phyloP scores from a whole-genome alignment of 2,888 invertebrate genomes.

The Helicoverpa assulta region DNA sequence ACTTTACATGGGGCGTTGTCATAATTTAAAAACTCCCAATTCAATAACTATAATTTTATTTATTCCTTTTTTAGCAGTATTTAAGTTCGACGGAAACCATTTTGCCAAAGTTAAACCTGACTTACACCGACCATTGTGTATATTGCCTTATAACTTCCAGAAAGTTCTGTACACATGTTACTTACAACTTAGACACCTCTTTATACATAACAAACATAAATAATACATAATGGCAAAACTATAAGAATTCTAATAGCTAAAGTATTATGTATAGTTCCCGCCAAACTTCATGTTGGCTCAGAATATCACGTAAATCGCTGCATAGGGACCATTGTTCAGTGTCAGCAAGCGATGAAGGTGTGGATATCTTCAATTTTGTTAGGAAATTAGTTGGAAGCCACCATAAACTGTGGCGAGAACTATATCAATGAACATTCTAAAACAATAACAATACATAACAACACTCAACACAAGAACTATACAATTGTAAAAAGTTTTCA shows the following conservation, averaged over 20 bases:
- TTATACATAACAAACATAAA: slow-evolving; percentile 47
- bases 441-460: slow-evolving; percentile 52
- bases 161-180: slow-evolving; percentile 10
- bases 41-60: not conserved
- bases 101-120: not conserved
- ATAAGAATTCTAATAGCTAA: slow-evolving; percentile 48
- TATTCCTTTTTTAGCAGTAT: not conserved
- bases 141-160: not conserved
- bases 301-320: no score
- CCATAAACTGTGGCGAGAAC: no score
- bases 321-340: no score
- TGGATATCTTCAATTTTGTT: no score
- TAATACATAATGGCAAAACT: slow-evolving; percentile 47
- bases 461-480: slow-evolving; percentile 38
- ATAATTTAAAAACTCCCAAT: not conserved
- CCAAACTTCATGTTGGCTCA: no score
- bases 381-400: no score
- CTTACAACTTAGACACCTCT: slow-evolving; percentile 7
- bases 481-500: slow-evolving; percentile 43
- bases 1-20: no score
- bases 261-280: slow-evolving; percentile 6
- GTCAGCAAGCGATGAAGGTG: no score
- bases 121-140: not conserved
- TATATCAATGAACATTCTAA: slow-evolving; percentile 31
- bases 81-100: not conserved